Evolutionary conservation across 2,113 vertebrate species (phyloP), one percentile per base, ranked within the genome.

Genomic region (Sebastes schlegelii): DNA sequence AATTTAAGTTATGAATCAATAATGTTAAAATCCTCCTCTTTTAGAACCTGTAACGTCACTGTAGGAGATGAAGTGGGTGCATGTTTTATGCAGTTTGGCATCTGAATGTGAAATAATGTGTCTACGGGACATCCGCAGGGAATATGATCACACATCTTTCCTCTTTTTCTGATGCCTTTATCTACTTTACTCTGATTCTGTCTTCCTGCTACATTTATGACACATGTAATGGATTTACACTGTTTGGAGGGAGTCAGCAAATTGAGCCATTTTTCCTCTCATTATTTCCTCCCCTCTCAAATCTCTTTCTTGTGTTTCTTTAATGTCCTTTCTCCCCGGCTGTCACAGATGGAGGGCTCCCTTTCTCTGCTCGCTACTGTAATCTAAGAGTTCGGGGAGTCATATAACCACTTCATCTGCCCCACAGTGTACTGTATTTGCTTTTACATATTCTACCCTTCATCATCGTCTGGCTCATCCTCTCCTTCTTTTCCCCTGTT

Each of bases 201-300:
- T 72, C 83, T 79, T 62, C 43, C n/a, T 61, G 21, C 46, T 45
- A 5, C 67, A 80, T 76, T 54, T 16, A 21, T 70, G 49, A 42
- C 68, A 57, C 83, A 77, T 23, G 80, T 78, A 84, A 91, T 88
- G 79, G 84, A 78, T 81, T 61, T 57, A 57, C 62, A 26, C 49
- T 82, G 71, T 90, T 86, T 84, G 45, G 48, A 78, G 46, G 12
- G 63, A 82, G 76, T 11, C 19, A 8, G 64, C 72, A 79, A 89
- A 89, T 70, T 73, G 62, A 88, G 63, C 48, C 52, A 79, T 85
- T 90, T 91, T 76, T 74, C 64, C 75, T 67, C 61, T 83, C 67
- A 26, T 86, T 79, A 83, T 82, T 77, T 80, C 65, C 45, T 67
- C 62, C 65, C 75, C 17, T 61, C 52, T 55, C 69, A 86, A 77